Percentiles rank a stretch among this genome's conserved stretches.
These are phyloP conservation scores for Drosophila macrospina DNA, from an alignment of 2,888 invertebrate species.

Conservation along the genomic window DNA sequence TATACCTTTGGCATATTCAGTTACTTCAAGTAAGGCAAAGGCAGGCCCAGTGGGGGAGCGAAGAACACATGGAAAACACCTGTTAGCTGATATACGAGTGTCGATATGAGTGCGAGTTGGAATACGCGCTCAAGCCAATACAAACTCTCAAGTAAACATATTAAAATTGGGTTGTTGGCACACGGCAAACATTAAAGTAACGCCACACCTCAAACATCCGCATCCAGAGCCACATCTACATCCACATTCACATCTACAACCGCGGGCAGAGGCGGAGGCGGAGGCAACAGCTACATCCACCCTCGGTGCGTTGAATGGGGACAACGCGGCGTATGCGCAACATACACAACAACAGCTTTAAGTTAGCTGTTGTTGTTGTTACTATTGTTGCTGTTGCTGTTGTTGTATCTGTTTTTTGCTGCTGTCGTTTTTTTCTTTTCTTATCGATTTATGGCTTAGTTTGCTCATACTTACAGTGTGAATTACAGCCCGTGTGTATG, in stretches of 20 bases:
- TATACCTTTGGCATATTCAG: slow-evolving; percentile 22
- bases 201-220: slow-evolving; percentile 1
- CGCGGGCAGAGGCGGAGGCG: background rate
- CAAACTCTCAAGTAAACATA: slow-evolving; percentile 50
- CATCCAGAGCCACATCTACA: no score
- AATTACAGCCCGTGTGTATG: slow-evolving; percentile 4
- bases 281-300: background rate
- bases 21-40: no score
- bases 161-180: slow-evolving; percentile 55
- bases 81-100: slow-evolving; percentile 27
- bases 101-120: background rate
- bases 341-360: slow-evolving; percentile 24
- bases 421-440: slow-evolving; percentile 4
- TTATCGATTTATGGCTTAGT: slow-evolving; percentile 48
- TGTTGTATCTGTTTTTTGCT: slow-evolving; percentile 1
- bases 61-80: slow-evolving; percentile 35
- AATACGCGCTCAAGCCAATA: slow-evolving; percentile 18
- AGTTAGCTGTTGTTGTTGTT: slow-evolving; percentile 15
- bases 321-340: slow-evolving; percentile 24
- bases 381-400: background rate
- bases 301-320: background rate
- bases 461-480: slow-evolving; percentile 6
- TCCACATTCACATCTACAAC: background rate
- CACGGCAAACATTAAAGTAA: slow-evolving; percentile 51
- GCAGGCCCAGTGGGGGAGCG: no score